Evolutionary conservation across 2,888 invertebrate genomes (phyloP).

Genomic region (Sinodicranocentrus sp.): DNA sequence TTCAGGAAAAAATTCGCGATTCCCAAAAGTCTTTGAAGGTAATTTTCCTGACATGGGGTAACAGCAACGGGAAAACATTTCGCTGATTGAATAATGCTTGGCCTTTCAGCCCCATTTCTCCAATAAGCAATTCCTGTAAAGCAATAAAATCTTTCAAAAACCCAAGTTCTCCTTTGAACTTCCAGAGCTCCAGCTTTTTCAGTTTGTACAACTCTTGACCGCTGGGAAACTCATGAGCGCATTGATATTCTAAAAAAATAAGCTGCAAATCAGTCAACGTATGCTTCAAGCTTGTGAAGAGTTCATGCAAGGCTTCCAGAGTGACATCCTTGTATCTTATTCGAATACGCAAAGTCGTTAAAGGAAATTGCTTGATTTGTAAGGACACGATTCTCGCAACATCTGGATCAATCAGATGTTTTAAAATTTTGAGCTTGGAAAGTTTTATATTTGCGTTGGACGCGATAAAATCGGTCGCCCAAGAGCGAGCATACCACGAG

Average conservation of each 20-base stretch:
- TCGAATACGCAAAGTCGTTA: slow-evolving; percentile 1
- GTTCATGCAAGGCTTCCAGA: slow-evolving; percentile 20
- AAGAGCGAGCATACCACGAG: slow-evolving; percentile 22
- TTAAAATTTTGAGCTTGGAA: background rate
- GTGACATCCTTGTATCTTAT: slow-evolving; percentile 40
- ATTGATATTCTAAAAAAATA: slow-evolving; percentile 15
- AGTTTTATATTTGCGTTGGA: background rate
- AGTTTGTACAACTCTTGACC: slow-evolving; percentile 23
- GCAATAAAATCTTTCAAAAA: slow-evolving; percentile 20
- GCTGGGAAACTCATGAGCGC: slow-evolving; percentile 31
- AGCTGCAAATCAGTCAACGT: slow-evolving; percentile 22
- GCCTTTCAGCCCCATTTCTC: slow-evolving; percentile 22
- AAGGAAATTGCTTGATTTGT: slow-evolving; percentile 17
- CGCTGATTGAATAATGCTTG: slow-evolving; percentile 16
- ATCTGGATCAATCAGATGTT: slow-evolving; percentile 24
- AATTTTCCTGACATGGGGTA: slow-evolving; percentile 1
- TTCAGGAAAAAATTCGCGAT: slow-evolving; percentile 12
- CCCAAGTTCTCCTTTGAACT: slow-evolving; percentile 15
- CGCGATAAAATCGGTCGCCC: slow-evolving; percentile 28
- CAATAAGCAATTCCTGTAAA: background rate
- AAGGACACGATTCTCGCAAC: background rate
- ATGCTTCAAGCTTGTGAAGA: slow-evolving; percentile 27
- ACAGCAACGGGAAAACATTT: background rate
- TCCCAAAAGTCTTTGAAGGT: slow-evolving; percentile 40
- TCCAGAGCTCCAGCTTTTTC: slow-evolving; percentile 27